Base-by-base conservation (phyloP, 2,888 invertebrate genomes). In the Dryomyza anilis region DNA sequence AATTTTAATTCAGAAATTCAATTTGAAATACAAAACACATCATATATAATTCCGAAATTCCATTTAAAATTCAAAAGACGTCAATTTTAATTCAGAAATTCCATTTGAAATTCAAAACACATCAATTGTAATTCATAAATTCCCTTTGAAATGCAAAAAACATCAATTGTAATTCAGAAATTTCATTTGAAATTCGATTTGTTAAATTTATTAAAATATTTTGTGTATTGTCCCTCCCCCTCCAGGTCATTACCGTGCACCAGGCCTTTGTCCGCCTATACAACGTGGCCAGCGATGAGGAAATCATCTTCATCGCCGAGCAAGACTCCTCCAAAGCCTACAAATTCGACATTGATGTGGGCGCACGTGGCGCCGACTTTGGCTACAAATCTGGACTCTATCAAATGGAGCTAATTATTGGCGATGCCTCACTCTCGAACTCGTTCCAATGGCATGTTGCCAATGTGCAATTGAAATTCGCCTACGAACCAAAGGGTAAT, bases 271-370 rank as follows among this genome's bases (percentile, higher is more conserved):
- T 96, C 27, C 87, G 93, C 56, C 86, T 97, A 50, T 87, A 87
- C 43, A 88, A 92, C 72, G 84, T 84, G 16, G 85, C 85, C 60
- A 86, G 86, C 0, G 85, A 87, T n/a, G 89, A 90, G 67, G 98
- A 98, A 85, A 92, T 96, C 56, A 90, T 96, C 74, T 98, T 95
- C 81, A 93, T 98, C 4, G 95, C 97, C 1, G 97, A 98, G 79
- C 90, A 91, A 4, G 96, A 96, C 78, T 85, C 85, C 68, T 84
- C 86, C 59, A 89, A 89, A 76, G 84, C 89, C 0, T 97, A 98
- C 83, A 95, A 94, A 84, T 92, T 97, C 70, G 96, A 97, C 78
- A 88, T 98, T 89, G 94, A 95, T 81, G 88, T 96, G 52, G 91
- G 91, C 50, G 86, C 89, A 46, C 89, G 93, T 72, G 90, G 90